Evolutionary conservation across 2,113 vertebrate species (phyloP).

Genomic region (Cacatua alba): DNA sequence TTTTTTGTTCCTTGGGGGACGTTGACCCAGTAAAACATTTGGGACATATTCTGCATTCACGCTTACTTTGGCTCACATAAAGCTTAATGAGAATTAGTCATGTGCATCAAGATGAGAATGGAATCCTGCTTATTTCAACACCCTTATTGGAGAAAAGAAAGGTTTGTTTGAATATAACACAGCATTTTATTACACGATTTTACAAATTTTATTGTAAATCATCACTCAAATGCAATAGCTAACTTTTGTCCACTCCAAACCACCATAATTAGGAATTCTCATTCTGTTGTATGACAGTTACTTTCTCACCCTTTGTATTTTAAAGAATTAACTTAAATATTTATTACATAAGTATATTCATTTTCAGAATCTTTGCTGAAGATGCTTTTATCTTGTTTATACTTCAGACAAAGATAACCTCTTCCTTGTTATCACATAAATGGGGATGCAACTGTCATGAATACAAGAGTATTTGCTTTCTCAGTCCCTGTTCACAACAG

Average conservation of each 20-base stretch:
- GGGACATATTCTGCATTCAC: not conserved
- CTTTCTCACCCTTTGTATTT: not conserved
- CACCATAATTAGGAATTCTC: constrained; percentile 2
- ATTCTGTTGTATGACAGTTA: constrained; percentile 11
- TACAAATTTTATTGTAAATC: constrained; percentile 65
- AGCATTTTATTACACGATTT: constrained; percentile 56
- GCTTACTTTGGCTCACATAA: not conserved
- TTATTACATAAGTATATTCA: not conserved
- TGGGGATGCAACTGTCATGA: constrained; percentile 28
- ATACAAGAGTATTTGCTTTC: constrained; percentile 41
- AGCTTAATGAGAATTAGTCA: not conserved
- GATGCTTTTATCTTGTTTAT: not conserved
- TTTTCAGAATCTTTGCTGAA: constrained; percentile 28
- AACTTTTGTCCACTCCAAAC: constrained; percentile 35
- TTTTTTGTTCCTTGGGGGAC: not conserved
- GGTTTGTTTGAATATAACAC: constrained; percentile 34
- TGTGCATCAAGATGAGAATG: not conserved
- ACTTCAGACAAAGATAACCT: constrained; percentile 1
- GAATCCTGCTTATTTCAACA: constrained; percentile 1
- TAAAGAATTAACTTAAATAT: constrained; percentile 35
- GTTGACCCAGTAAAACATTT: not conserved
- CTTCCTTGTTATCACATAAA: constrained; percentile 9
- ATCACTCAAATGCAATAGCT: constrained; percentile 46
- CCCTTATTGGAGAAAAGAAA: constrained; percentile 17
- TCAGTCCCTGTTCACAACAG: constrained; percentile 33